These are phyloP conservation scores for Percopsis transmontana DNA, from an alignment of 2,113 vertebrate species.

Conservation along the genomic window DNA sequence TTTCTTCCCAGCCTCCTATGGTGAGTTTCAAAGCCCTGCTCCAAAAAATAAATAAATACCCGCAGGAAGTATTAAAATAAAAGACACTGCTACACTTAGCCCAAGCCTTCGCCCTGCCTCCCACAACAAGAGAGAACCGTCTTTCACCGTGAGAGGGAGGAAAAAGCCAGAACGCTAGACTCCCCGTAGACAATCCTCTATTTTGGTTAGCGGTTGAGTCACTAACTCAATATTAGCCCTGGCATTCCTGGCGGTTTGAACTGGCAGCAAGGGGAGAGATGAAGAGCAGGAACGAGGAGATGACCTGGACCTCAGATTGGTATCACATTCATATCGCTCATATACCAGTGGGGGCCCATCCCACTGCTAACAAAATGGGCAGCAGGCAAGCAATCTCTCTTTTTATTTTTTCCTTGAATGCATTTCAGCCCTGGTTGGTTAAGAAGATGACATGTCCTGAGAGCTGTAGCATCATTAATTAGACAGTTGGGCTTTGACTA, in stretches of 20 bases:
- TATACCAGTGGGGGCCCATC: constrained; percentile 22
- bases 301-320: constrained; percentile 20
- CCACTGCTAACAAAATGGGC: constrained; percentile 37
- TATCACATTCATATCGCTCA: constrained; percentile 28
- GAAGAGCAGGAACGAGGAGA: constrained; percentile 27
- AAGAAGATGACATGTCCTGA: constrained; percentile 61
- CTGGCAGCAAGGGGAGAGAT: constrained; percentile 41
- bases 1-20: constrained; percentile 52
- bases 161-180: constrained; percentile 23
- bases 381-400: constrained; percentile 36
- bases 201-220: constrained; percentile 72
- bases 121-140: constrained; percentile 46
- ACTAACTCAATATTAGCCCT: constrained; percentile 69
- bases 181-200: constrained; percentile 35
- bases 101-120: constrained; percentile 30
- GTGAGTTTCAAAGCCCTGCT: constrained; percentile 42
- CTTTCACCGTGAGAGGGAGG: constrained; percentile 34
- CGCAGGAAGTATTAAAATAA: constrained; percentile 25
- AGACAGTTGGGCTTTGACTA: constrained; percentile 78
- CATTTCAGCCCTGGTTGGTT: constrained; percentile 52
- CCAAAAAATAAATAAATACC: constrained; percentile 25
- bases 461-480: constrained; percentile 73
- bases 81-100: constrained; percentile 33
- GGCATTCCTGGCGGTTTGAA: constrained; percentile 50
- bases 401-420: constrained; percentile 56